Evolutionary conservation across 2,113 vertebrate genomes (phyloP).

Genomic region (Pao palembangensis): DNA sequence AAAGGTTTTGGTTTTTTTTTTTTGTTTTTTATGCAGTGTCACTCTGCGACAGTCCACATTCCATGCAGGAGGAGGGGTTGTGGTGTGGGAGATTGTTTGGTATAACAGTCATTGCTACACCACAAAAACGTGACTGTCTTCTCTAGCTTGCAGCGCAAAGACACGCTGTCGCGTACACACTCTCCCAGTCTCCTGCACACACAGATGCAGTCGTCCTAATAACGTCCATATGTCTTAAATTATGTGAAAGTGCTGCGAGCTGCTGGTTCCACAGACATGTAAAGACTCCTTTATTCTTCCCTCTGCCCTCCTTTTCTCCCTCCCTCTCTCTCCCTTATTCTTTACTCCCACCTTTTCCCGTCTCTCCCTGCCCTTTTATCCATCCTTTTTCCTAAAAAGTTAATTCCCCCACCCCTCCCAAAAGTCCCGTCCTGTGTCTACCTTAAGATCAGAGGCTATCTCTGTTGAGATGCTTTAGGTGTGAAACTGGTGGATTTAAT

Average conservation of each 20-base stretch:
- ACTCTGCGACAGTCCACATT: conserved; percentile 37
- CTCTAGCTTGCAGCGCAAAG: conserved; percentile 52
- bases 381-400: conserved; percentile 17
- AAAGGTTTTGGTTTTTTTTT: conserved; percentile 6
- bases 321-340: conserved; percentile 6
- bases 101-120: conserved; percentile 52
- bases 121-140: conserved; percentile 68
- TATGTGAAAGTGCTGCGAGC: conserved; percentile 71
- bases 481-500: no score
- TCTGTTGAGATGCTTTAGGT: no score
- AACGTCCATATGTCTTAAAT: conserved; percentile 73
- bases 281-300: conserved; percentile 69
- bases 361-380: conserved; percentile 45
- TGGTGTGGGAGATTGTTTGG: conserved; percentile 25
- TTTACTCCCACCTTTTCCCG: conserved; percentile 39
- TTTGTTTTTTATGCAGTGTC: conserved; percentile 44
- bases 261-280: conserved; percentile 70
- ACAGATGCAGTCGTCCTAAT: conserved; percentile 60
- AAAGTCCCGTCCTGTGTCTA: no score
- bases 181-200: conserved; percentile 29
- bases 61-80: conserved; percentile 16
- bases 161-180: conserved; percentile 35
- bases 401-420: not conserved
- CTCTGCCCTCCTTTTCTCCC: conserved; percentile 26
- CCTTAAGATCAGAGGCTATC: not conserved